phyloP scores from a whole-genome alignment of 2,888 invertebrate species.

The Epinotia ramella region DNA sequence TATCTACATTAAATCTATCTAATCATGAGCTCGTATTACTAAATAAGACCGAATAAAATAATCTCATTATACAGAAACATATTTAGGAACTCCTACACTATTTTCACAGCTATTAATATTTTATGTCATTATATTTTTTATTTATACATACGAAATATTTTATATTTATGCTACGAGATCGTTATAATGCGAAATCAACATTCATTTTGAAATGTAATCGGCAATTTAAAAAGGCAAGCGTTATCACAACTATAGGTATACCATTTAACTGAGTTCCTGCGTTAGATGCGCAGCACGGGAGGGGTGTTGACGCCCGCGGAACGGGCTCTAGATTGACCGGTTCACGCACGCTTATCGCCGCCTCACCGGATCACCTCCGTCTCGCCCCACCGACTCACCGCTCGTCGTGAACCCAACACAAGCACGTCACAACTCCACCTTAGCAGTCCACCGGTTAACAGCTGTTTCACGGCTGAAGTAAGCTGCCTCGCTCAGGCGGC shows the following conservation, averaged over 20 bases:
- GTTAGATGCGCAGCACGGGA: no score
- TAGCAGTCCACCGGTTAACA: no score
- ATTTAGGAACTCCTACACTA: background rate
- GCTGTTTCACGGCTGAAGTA: no score
- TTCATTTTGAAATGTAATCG: background rate
- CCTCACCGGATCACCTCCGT: no score
- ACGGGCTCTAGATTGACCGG: no score
- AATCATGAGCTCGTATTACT: background rate
- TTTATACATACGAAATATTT: background rate
- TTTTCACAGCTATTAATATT: slow-evolving; percentile 16
- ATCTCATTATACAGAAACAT: background rate
- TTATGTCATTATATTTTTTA: background rate
- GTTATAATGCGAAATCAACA: slow-evolving; percentile 21
- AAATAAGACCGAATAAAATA: slow-evolving; percentile 2
- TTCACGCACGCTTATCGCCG: no score
- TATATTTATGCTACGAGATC: slow-evolving; percentile 27
- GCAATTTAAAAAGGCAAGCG: slow-evolving; percentile 10
- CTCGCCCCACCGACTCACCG: no score
- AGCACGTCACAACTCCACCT: no score
- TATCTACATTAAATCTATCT: slow-evolving; percentile 17
- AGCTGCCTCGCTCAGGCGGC: no score
- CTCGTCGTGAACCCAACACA: no score
- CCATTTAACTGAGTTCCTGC: no score
- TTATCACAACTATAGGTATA: background rate
- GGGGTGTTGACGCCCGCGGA: no score